Evolutionary conservation across 2,797 vertebrate genomes (phyloP).

Genomic region (Carcharodon carcharias): DNA sequence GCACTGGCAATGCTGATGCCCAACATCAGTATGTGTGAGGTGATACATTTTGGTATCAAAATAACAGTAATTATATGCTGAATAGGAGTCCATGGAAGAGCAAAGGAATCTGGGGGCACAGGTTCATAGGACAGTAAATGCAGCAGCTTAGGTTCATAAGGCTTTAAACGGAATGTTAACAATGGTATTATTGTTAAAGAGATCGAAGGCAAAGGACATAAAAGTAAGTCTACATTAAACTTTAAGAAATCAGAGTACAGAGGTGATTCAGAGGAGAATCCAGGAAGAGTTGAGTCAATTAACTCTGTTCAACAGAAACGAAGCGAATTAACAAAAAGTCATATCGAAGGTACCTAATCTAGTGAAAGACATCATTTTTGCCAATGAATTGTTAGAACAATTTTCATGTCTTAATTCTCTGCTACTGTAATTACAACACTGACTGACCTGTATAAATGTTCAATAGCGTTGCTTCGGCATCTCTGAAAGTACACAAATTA

Average conservation of each 20-base stretch:
- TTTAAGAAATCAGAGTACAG: background rate
- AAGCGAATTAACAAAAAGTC: background rate
- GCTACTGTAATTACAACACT: conserved; percentile 29
- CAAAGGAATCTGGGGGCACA: background rate
- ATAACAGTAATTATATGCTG: background rate
- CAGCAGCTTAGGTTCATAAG: background rate
- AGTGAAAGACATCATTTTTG: background rate
- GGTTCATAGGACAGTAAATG: background rate
- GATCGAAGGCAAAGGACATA: background rate
- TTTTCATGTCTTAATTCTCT: background rate
- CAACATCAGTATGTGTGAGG: background rate
- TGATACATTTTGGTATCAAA: background rate
- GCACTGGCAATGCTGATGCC: background rate
- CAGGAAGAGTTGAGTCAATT: background rate
- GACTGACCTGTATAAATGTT: conserved; percentile 54
- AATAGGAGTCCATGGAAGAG: background rate
- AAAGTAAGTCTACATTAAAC: background rate
- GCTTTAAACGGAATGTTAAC: background rate
- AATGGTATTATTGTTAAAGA: background rate
- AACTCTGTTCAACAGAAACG: background rate
- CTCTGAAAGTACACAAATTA: conserved; percentile 51
- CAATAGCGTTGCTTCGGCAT: conserved; percentile 46
- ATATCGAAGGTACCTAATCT: background rate
- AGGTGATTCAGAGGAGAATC: background rate
- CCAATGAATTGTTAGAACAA: background rate